phyloP scores from a whole-genome alignment of 2,888 invertebrate species.

The Tyria jacobaeae region DNA sequence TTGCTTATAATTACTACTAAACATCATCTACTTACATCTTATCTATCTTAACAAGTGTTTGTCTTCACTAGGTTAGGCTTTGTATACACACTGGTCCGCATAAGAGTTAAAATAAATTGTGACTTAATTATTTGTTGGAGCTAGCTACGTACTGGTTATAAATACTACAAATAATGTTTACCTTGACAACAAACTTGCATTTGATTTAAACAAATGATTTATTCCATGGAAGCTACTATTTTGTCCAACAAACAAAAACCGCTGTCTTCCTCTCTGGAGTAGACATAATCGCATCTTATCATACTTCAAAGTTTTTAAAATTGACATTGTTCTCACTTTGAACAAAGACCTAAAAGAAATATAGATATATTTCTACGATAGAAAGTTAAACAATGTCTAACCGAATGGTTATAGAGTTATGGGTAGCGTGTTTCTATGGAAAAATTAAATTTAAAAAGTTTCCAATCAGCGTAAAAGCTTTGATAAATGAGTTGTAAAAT shows the following conservation, averaged over 20 bases:
- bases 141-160: too few species aligned
- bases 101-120: too few species aligned
- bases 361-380: too few species aligned
- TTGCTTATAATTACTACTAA: too few species aligned
- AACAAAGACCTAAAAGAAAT: too few species aligned
- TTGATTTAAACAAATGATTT: constrained; percentile 82
- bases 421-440: constrained; percentile 3
- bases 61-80: too few species aligned
- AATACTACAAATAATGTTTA: constrained; percentile 54
- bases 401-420: too few species aligned
- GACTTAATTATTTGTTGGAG: too few species aligned
- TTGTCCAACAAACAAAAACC: constrained; percentile 63
- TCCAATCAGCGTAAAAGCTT: constrained; percentile 56
- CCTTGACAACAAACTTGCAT: constrained; percentile 82
- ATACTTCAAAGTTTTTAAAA: neutral
- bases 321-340: neutral
- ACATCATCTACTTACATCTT: too few species aligned
- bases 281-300: constrained; percentile 26
- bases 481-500: constrained; percentile 3
- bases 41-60: too few species aligned
- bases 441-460: constrained; percentile 27
- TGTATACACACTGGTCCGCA: too few species aligned
- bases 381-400: neutral
- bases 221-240: constrained; percentile 84
- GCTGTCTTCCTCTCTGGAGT: constrained; percentile 28